These are phyloP conservation scores for Clepsis dumicolana DNA, from an alignment of 2,888 invertebrate species.

Conservation along the genomic window DNA sequence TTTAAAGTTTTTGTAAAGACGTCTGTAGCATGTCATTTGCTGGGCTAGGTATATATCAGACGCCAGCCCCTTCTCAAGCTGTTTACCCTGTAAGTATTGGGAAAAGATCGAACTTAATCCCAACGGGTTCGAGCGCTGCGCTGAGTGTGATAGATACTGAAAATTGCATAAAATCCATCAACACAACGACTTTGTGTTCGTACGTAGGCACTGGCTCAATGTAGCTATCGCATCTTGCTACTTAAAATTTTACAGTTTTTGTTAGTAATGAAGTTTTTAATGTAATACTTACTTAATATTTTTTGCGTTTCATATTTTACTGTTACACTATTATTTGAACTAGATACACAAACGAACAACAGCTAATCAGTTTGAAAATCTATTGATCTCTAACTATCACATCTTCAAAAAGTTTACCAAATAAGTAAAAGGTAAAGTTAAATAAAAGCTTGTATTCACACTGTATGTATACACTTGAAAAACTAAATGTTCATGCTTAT, in stretches of 20 bases:
- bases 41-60: conserved; percentile 53
- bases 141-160: conserved; percentile 84
- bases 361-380: too few species aligned
- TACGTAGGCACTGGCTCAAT: conserved; percentile 36
- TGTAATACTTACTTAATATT: too few species aligned
- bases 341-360: too few species aligned
- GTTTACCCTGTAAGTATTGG: conserved; percentile 81
- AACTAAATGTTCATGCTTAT: too few species aligned
- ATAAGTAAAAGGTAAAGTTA: too few species aligned
- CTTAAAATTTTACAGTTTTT: not conserved
- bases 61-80: conserved; percentile 62
- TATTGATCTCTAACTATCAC: too few species aligned
- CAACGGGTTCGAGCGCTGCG: conserved; percentile 72
- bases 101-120: conserved; percentile 85
- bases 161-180: conserved; percentile 86
- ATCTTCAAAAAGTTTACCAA: too few species aligned
- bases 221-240: conserved; percentile 16
- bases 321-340: too few species aligned
- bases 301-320: too few species aligned
- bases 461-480: too few species aligned
- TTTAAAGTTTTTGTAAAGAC: conserved; percentile 46
- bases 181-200: conserved; percentile 74
- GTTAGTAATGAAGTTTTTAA: not conserved
- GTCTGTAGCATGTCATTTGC: conserved; percentile 50
- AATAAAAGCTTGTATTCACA: too few species aligned